Evolutionary conservation across 1,140 invertebrate species (phyloP).

Genomic region (Bombus waltoni): DNA sequence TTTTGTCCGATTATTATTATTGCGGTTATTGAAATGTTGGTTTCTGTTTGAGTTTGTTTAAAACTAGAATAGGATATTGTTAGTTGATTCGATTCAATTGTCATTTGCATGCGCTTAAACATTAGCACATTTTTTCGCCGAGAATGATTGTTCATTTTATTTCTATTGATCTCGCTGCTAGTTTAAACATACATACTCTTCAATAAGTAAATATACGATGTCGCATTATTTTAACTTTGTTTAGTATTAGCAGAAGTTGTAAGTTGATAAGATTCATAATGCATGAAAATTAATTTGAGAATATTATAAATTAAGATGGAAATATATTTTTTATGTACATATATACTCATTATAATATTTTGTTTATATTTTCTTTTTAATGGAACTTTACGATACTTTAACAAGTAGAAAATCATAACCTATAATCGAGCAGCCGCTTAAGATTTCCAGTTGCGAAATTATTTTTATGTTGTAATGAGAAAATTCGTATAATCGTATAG

Average conservation of each 20-base stretch:
- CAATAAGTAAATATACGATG: not conserved
- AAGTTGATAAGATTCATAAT: not conserved
- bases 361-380: not conserved
- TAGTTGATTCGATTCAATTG: not conserved
- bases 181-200: not conserved
- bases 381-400: not conserved
- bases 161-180: not conserved
- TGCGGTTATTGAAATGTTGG: not conserved
- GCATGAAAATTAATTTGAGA: not conserved
- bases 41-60: conserved; percentile 5
- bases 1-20: not conserved
- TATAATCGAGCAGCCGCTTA: not conserved
- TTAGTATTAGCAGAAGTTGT: not conserved
- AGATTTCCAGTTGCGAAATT: not conserved
- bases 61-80: not conserved
- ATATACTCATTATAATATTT: not conserved
- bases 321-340: not conserved
- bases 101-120: conserved; percentile 8
- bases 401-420: not conserved
- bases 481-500: not conserved
- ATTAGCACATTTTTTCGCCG: not conserved
- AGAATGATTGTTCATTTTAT: not conserved
- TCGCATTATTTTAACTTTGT: not conserved
- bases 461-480: not conserved
- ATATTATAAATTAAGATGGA: not conserved